These are phyloP conservation scores for Cercocebus atys DNA, from an alignment of 2,113 vertebrate genomes.

Conservation along the genomic window DNA sequence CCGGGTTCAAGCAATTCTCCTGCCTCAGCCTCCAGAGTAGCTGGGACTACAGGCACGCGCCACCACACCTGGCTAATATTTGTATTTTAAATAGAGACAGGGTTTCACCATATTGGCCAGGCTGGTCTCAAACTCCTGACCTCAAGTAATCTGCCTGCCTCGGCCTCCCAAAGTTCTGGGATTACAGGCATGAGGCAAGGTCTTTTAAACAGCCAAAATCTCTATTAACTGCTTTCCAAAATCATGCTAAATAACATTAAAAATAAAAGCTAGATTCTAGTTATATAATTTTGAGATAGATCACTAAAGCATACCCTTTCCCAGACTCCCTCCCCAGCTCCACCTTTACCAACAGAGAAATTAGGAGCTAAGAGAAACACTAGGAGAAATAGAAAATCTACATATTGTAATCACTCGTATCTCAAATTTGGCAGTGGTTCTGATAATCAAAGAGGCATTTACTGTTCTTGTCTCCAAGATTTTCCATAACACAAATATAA, in stretches of 20 bases:
- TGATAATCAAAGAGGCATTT: background rate
- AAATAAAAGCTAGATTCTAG: background rate
- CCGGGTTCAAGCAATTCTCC: too few relatives aligned
- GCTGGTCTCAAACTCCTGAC: too few relatives aligned
- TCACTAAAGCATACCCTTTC: background rate
- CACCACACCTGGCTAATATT: too few relatives aligned
- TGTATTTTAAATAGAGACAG: too few relatives aligned
- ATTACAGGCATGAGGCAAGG: too few relatives aligned
- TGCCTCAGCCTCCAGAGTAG: too few relatives aligned
- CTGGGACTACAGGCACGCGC: too few relatives aligned
- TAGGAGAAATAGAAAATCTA: background rate
- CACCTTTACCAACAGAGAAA: background rate
- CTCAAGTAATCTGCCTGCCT: too few relatives aligned
- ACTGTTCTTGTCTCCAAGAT: background rate
- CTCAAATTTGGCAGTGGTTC: background rate
- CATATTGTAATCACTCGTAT: background rate
- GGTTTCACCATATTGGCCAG: too few relatives aligned
- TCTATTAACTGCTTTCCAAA: background rate
- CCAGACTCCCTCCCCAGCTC: background rate
- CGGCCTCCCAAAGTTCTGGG: too few relatives aligned
- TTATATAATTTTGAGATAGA: background rate
- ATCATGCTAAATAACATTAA: background rate
- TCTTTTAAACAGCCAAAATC: background rate
- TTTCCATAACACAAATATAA: background rate
- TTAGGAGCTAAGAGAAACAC: background rate